Evolutionary conservation across 1,140 invertebrate genomes (phyloP), one percentile per base, ranked within the genome.

Genomic region (Campodea augens): DNA sequence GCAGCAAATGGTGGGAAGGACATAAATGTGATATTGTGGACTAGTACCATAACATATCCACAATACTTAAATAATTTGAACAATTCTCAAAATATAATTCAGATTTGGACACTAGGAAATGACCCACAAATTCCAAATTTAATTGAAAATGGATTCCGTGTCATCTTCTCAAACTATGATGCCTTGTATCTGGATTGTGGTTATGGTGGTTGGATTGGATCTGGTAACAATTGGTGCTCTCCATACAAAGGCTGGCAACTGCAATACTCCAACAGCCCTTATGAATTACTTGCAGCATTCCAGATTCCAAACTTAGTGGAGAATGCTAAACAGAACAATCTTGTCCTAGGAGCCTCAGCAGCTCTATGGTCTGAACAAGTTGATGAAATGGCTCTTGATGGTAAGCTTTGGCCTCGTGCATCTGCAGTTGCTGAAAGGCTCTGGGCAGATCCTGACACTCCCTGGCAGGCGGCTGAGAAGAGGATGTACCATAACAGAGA

Each of bases 331-430:
- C n/a, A n/a, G n/a, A 53, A 66, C 49, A 57, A 55, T 36, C 52
- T 57, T 15, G 55, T 77, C 10, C 50, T 78, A 64, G 84, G 84
- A 15, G 73, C 71, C 0, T 81, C 85, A 58, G 80, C 77, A 1
- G 69, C 81, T 4, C 61, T 88, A 43, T 89, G 83, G 82, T 74
- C 78, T 0, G 83, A 87, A 58, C 81, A 86, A 59, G n/a, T 47
- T 25, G 55, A 78, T 52, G 50, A 46, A 1, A n/a, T 18, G 1
- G 18, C 48, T 23, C n/a, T 55, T 5, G 55, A 54, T 15, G 37
- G 46, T 20, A 55, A 52, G 42, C 29, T 57, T 19, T 57, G 50
- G 47, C 55, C 55, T 23, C 44, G 55, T 19, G 49, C 21, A 19
- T 32, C 58, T 10, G 60, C 60, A 23, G 25, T 60, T 7, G 60